Evolutionary conservation across 2,888 invertebrate genomes (phyloP).

Genomic region (Labia minor): DNA sequence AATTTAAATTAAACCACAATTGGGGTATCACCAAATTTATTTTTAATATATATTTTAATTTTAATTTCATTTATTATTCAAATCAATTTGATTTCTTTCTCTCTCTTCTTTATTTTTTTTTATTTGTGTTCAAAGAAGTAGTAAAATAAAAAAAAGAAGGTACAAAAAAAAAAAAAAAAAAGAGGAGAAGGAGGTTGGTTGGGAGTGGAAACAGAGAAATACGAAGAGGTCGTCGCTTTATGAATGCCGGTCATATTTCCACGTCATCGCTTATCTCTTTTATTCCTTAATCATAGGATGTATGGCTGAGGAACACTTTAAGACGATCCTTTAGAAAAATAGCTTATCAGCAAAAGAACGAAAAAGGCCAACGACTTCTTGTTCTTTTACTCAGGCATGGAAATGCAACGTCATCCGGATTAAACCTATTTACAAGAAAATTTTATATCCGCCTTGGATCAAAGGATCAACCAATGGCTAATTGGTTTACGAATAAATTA

Average conservation of each 20-base stretch:
- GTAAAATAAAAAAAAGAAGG: not conserved
- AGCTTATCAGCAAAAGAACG: not conserved
- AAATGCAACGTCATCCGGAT: constrained; percentile 4
- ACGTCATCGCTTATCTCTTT: constrained; percentile 13
- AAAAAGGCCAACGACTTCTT: not conserved
- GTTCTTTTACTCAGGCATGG: not conserved
- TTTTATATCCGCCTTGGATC: not conserved
- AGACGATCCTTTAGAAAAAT: constrained; percentile 1
- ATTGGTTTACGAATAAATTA: too few species aligned
- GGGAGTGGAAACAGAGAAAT: constrained; percentile 1
- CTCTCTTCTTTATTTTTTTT: not conserved
- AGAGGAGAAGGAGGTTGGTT: too few species aligned
- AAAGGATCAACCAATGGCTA: not conserved
- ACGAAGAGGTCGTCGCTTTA: constrained; percentile 13
- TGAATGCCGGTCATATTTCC: constrained; percentile 13
- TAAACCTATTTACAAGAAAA: constrained; percentile 2
- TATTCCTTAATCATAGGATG: constrained; percentile 13
- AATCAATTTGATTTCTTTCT: not conserved
- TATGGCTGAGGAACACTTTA: constrained; percentile 13
- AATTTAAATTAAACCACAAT: too few species aligned
- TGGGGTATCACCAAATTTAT: too few species aligned
- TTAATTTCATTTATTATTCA: not conserved
- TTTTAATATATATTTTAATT: too few species aligned
- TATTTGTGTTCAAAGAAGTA: not conserved
- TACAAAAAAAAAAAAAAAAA: too few species aligned